Evolutionary conservation across 2,888 invertebrate species (phyloP).

Genomic region (Pyrrhosoma nymphula): DNA sequence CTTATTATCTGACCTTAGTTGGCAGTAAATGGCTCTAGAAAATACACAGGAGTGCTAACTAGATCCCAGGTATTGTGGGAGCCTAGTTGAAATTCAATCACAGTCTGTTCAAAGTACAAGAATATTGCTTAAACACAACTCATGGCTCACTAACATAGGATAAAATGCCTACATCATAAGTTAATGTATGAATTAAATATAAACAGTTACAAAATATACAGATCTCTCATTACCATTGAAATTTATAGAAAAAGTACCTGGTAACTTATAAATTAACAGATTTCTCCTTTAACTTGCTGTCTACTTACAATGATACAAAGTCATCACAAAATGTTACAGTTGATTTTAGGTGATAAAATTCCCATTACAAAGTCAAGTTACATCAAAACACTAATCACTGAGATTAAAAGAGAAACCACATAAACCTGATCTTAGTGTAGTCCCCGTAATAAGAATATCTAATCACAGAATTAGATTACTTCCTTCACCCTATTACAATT

Average conservation of each 20-base stretch:
- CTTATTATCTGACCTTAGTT: constrained; percentile 51
- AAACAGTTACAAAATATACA: constrained; percentile 47
- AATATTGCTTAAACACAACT: constrained; percentile 59
- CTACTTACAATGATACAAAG: neutral
- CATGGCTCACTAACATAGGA: constrained; percentile 36
- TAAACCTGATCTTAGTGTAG: neutral
- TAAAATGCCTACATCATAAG: constrained; percentile 13
- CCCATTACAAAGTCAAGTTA: neutral
- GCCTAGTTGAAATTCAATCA: constrained; percentile 50
- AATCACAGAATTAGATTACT: constrained; percentile 52
- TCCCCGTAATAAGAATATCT: constrained; percentile 35
- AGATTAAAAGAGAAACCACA: neutral
- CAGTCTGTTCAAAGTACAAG: constrained; percentile 65
- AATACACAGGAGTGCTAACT: constrained; percentile 42
- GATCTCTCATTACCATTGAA: constrained; percentile 35
- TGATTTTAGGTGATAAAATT: neutral
- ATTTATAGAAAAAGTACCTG: neutral
- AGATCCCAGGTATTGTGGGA: constrained; percentile 35
- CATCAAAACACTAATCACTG: neutral
- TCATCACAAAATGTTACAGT: neutral
- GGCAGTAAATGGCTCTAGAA: constrained; percentile 61
- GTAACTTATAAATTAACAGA: constrained; percentile 42
- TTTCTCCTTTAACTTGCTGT: neutral
- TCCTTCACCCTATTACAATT: constrained; percentile 2
- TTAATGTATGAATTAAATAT: constrained; percentile 38